Evolutionary conservation across 2,797 vertebrate genomes (phyloP).

Genomic region (Emys orbicularis): DNA sequence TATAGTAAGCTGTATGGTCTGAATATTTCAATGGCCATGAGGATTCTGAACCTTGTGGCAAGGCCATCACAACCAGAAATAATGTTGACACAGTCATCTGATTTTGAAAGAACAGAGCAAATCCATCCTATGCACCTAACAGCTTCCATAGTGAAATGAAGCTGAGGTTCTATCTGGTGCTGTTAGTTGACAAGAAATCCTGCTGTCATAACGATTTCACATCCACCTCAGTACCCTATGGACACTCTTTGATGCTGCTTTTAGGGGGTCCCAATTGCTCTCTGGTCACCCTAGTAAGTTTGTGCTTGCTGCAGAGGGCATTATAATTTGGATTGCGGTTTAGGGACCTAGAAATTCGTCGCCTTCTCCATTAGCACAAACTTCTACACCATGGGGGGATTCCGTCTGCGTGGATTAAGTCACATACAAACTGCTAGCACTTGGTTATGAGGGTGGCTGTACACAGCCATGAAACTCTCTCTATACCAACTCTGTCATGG

Average conservation of each 20-base stretch:
- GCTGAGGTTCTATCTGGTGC: neutral
- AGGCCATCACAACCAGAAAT: neutral
- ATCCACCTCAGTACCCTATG: neutral
- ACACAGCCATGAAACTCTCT: neutral
- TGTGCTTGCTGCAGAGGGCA: neutral
- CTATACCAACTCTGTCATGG: neutral
- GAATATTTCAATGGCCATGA: neutral
- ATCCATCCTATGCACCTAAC: neutral
- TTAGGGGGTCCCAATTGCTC: fast-evolving
- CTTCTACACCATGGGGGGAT: neutral
- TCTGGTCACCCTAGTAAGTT: fast-evolving
- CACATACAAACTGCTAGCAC: neutral
- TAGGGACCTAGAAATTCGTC: neutral
- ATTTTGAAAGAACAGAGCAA: neutral
- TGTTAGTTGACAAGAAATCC: neutral
- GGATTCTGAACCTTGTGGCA: neutral
- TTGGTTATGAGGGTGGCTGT: neutral
- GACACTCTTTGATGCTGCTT: neutral
- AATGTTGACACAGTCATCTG: neutral
- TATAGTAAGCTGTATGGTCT: neutral
- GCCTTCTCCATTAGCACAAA: neutral
- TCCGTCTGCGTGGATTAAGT: neutral
- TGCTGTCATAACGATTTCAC: neutral
- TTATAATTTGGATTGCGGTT: neutral
- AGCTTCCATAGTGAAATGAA: neutral